Evolutionary conservation across 1,140 invertebrate genomes (phyloP).

Genomic region (Amphibalanus amphitrite): DNA sequence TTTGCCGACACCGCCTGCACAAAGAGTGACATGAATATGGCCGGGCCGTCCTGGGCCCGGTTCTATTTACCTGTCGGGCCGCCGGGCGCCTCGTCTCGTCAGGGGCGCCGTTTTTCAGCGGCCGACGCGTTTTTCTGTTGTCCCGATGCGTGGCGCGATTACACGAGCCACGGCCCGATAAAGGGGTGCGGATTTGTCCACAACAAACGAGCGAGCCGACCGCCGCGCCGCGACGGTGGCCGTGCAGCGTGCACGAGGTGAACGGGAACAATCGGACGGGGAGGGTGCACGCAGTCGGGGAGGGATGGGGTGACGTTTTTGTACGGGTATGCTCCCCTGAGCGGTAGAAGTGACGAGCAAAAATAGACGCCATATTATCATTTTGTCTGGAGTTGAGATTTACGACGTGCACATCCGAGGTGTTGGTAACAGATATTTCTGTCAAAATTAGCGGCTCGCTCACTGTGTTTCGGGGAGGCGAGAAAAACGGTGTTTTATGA

Average conservation of each 20-base stretch:
- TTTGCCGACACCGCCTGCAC: not conserved
- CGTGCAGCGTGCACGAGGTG: not conserved
- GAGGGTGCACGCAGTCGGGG: not conserved
- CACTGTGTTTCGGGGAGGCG: not conserved
- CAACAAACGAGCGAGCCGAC: not conserved
- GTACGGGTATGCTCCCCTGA: not conserved
- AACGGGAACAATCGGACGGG: too few relatives aligned
- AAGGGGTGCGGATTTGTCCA: not conserved
- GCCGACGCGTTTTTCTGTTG: not conserved
- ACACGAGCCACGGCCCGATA: not conserved
- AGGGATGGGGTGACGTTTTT: not conserved
- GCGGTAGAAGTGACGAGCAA: not conserved
- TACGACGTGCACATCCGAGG: not conserved
- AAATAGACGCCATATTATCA: not conserved
- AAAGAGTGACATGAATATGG: conserved; percentile 1
- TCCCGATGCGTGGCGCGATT: not conserved
- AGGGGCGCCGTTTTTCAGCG: not conserved
- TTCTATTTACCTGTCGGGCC: not conserved
- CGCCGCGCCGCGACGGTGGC: not conserved
- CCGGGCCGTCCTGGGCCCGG: too few relatives aligned
- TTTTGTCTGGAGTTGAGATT: not conserved
- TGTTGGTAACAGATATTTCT: conserved; percentile 2
- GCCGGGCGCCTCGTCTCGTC: not conserved
- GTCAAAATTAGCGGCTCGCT: not conserved
- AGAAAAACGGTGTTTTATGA: not conserved